phyloP scores from a whole-genome alignment of 2,888 invertebrate genomes.

The Serrognathus titanus region DNA sequence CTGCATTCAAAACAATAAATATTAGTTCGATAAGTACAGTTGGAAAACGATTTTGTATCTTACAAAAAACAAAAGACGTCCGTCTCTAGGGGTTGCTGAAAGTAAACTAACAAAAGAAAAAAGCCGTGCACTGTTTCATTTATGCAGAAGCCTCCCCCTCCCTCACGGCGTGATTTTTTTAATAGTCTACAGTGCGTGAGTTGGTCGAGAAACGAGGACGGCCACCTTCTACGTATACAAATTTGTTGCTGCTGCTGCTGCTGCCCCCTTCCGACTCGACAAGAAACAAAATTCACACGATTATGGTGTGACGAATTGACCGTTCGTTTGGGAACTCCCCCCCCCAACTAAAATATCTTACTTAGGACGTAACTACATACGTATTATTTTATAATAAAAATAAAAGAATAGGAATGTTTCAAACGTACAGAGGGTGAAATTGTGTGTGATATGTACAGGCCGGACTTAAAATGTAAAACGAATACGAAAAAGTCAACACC shows the following conservation, averaged over 20 bases:
- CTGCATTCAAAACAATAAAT: conserved; percentile 18
- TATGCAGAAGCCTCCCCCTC: too few relatives aligned
- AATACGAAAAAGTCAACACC: not conserved
- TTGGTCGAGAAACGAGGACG: too few relatives aligned
- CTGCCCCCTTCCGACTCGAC: too few relatives aligned
- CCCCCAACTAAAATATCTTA: not conserved
- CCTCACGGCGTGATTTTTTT: too few relatives aligned
- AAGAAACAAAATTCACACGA: too few relatives aligned
- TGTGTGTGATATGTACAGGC: not conserved
- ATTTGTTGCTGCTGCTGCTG: too few relatives aligned
- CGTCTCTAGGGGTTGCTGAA: not conserved
- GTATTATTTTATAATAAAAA: not conserved
- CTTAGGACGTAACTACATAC: not conserved
- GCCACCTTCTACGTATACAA: too few relatives aligned
- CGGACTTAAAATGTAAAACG: not conserved
- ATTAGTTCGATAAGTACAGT: conserved; percentile 11
- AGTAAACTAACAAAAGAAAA: not conserved
- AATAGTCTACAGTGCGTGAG: too few relatives aligned
- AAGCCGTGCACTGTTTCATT: not conserved
- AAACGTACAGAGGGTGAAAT: not conserved
- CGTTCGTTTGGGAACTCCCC: not conserved
- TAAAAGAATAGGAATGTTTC: not conserved
- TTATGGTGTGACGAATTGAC: too few relatives aligned
- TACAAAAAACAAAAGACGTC: not conserved
- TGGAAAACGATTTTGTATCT: not conserved